Percentiles rank a stretch among this genome's conserved stretches.
phyloP scores from a whole-genome alignment of 2,888 invertebrate genomes.

The Sminthurinus aureus region DNA sequence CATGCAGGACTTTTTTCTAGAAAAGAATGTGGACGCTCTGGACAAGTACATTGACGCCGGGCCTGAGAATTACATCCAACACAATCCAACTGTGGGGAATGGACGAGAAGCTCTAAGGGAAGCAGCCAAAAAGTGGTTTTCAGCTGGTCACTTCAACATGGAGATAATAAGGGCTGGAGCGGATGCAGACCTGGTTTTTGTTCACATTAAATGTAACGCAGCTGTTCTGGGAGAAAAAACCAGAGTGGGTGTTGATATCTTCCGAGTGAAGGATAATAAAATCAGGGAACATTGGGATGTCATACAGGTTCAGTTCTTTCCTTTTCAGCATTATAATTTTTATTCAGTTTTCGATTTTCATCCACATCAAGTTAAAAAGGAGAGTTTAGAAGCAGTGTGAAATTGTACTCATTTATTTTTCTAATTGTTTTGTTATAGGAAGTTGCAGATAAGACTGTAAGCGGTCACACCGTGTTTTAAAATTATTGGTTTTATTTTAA shows the following conservation, averaged over 20 bases:
- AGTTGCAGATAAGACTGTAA: too few species aligned
- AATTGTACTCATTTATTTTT: too few species aligned
- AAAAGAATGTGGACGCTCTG: background rate
- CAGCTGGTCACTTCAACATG: background rate
- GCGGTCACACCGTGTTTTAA: too few species aligned
- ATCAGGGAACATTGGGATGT: conserved; percentile 7
- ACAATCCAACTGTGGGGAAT: conserved; percentile 11
- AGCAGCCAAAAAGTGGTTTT: background rate
- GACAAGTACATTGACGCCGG: background rate
- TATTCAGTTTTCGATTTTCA: too few species aligned
- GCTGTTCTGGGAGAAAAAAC: background rate
- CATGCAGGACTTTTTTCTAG: background rate
- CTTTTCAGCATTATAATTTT: too few species aligned
- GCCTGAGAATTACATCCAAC: conserved; percentile 8
- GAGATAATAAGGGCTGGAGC: background rate
- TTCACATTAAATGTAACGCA: background rate
- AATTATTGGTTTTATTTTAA: too few species aligned
- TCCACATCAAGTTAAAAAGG: too few species aligned
- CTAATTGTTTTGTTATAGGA: too few species aligned
- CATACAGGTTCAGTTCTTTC: background rate
- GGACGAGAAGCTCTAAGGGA: conserved; percentile 1
- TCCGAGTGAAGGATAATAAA: background rate
- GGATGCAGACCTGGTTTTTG: background rate
- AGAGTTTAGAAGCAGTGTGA: too few species aligned
- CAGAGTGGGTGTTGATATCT: background rate